Base-by-base conservation (phyloP, 2,888 invertebrate species). In the Coecobrya sp. region DNA sequence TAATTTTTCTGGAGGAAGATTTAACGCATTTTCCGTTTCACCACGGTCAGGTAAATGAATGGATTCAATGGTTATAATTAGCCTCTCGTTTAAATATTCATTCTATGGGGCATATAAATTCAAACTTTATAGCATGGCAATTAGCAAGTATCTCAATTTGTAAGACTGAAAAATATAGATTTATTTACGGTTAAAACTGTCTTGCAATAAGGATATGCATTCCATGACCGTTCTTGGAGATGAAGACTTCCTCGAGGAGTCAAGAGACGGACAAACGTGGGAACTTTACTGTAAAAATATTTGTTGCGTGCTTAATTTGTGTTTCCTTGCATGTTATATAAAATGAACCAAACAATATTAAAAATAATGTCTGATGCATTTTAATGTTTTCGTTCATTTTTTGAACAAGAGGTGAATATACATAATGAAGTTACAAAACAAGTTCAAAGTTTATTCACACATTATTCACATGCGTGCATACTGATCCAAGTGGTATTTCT, bases 401-500 rank as follows among this genome's bases (percentile, higher is more conserved):
- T 70, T 81, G 5, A 19, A 2, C 22, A 22, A 27, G 25, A 79
- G 13, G 13, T 62, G 36, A 30, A 10, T 59, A 4, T 82, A 3
- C 11, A 59, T n/a, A n/a, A n/a, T n/a, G n/a, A 55, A 52, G 59
- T 59, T 59, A 65, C 65, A 65, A 65, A 27, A 27, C 27, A 27
- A n/a, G 5, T 25, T 65, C 27, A 27, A n/a, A 11, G 1, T 65
- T 65, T 13, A 70, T 70, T 70, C 36, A 70, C 30, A 36, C 36
- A 36, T 70, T 65, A 70, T 70, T 70, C 70, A 70, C 70, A 70
- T 70, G 70, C 30, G 16, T 49, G 36, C 89, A 95, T 94, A 96
- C 96, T 96, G 98, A 95, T 98, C 98, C 97, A 99, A 97, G 96
- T 99, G 99, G 96, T 99, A 99, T 95, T 99, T 99, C 97, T 99